Evolutionary conservation across 1,140 invertebrate species (phyloP).

Genomic region (Camponotus floridanus): DNA sequence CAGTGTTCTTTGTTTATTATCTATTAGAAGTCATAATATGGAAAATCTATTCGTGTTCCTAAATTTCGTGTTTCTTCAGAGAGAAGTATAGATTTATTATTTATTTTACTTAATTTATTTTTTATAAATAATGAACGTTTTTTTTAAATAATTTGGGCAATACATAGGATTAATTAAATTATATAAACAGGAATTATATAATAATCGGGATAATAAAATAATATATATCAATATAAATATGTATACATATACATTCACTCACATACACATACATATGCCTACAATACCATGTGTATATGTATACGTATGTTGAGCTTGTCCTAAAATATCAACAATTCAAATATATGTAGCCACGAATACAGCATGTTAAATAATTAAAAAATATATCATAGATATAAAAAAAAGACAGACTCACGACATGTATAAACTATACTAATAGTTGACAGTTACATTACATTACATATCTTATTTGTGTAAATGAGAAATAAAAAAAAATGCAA

Average conservation of each 20-base stretch:
- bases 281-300: neutral
- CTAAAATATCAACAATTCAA: slow-evolving; percentile 57
- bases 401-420: neutral
- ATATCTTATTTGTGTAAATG: neutral
- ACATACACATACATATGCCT: no score
- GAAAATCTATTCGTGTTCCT: neutral
- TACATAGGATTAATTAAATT: slow-evolving; percentile 12
- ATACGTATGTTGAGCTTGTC: neutral
- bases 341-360: slow-evolving; percentile 24
- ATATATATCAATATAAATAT: slow-evolving; percentile 21
- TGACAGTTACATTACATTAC: no score
- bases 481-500: neutral
- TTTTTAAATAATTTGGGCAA: slow-evolving; percentile 23
- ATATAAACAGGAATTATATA: neutral
- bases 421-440: neutral
- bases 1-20: neutral
- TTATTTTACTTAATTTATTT: neutral
- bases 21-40: neutral
- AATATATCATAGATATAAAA: neutral
- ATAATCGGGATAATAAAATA: slow-evolving; percentile 8
- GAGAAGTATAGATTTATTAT: slow-evolving; percentile 16
- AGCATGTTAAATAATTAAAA: slow-evolving; percentile 44
- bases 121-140: neutral
- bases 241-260: neutral
- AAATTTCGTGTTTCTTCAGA: neutral